A percentile compares a stretch with the other conserved stretches of the same genome.
Conservation (phyloP, 2,113 vertebrate species). For the human (Homo sapiens) region DNA sequence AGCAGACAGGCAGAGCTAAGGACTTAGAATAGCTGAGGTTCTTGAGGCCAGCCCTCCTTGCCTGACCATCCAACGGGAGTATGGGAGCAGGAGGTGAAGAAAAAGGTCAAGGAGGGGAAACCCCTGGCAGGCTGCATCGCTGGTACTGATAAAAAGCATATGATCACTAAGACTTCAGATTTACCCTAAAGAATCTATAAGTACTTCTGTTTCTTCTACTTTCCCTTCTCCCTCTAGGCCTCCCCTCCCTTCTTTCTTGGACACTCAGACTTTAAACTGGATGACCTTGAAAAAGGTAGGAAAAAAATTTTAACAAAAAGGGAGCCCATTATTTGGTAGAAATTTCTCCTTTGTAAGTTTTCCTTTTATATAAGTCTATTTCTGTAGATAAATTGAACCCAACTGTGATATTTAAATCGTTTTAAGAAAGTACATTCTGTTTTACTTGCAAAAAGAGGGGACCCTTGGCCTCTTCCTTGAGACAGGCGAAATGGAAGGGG, state of each 20-base stretch:
- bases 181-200: constrained; percentile 45
- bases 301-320: constrained; percentile 32
- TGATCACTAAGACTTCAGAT: background rate
- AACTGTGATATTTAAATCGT: constrained; percentile 75
- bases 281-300: constrained; percentile 28
- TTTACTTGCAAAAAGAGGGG: constrained; percentile 58
- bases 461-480: constrained; percentile 68
- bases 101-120: background rate
- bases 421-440: constrained; percentile 66
- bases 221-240: background rate
- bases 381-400: constrained; percentile 70
- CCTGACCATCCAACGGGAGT: background rate
- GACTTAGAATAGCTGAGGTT: background rate
- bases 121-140: background rate
- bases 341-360: constrained; percentile 68
- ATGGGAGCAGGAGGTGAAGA: background rate
- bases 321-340: constrained; percentile 58
- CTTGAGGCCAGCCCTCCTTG: background rate
- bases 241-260: background rate
- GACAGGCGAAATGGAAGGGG: constrained; percentile 63
- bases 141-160: background rate
- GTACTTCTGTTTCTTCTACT: constrained; percentile 36
- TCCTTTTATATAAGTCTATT: constrained; percentile 71
- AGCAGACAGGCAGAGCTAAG: background rate
- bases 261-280: constrained; percentile 50